A percentile compares a stretch with the other conserved stretches of the same genome.
These are phyloP conservation scores for Acronicta psi DNA, from an alignment of 2,888 invertebrate species.

Conservation along the genomic window DNA sequence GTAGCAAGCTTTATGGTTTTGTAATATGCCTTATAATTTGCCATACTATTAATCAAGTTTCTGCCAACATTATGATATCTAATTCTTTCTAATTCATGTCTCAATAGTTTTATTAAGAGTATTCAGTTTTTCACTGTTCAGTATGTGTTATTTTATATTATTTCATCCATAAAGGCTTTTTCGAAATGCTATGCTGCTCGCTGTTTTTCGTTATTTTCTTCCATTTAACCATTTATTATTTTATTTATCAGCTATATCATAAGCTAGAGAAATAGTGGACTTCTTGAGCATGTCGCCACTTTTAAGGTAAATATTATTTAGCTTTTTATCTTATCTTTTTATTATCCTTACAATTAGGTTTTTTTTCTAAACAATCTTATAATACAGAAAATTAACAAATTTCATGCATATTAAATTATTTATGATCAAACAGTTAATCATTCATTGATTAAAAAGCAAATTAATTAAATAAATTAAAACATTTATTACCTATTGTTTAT, in stretches of 20 bases:
- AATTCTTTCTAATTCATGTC: background rate
- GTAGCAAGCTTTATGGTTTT: conserved; percentile 20
- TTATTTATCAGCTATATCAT: conserved; percentile 64
- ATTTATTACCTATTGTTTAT: too few relatives aligned
- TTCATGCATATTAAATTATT: too few relatives aligned
- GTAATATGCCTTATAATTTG: conserved; percentile 19
- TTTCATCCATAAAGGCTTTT: background rate
- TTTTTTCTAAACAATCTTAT: background rate
- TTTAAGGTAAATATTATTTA: conserved; percentile 66
- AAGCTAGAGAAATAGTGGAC: conserved; percentile 68
- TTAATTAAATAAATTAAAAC: too few relatives aligned
- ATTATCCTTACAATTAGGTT: too few relatives aligned
- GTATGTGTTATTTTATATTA: too few relatives aligned
- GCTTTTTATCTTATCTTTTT: conserved; percentile 21
- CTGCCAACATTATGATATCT: background rate
- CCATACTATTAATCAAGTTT: background rate
- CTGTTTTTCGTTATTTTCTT: conserved; percentile 18
- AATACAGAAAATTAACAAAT: too few relatives aligned
- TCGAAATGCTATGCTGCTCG: background rate
- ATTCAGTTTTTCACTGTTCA: too few relatives aligned
- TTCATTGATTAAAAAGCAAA: too few relatives aligned
- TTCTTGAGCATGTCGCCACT: conserved; percentile 66
- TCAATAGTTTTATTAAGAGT: background rate
- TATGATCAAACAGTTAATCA: too few relatives aligned
- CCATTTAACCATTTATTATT: conserved; percentile 48